Percentiles rank a stretch among this genome's conserved stretches.
These are phyloP conservation scores for Aphidius ervi DNA, from an alignment of 1,140 invertebrate genomes.

Conservation along the genomic window DNA sequence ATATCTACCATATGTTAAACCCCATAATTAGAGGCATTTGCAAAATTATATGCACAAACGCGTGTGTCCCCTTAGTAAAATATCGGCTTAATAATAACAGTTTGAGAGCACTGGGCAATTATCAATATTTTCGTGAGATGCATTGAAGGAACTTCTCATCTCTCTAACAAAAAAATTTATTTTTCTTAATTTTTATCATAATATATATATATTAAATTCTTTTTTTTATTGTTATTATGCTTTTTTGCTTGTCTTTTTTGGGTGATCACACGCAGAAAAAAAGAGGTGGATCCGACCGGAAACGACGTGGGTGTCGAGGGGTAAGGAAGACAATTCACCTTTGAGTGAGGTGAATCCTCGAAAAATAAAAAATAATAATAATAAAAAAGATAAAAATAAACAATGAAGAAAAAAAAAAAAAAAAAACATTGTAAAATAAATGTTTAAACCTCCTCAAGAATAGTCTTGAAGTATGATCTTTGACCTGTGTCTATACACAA, in stretches of 20 bases:
- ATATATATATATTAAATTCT: conserved; percentile 23
- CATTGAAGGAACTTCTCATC: conserved; percentile 24
- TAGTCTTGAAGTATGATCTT: conserved; percentile 5
- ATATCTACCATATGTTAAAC: conserved; percentile 36
- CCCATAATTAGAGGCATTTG: conserved; percentile 53
- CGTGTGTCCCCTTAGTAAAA: conserved; percentile 52
- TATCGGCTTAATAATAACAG: conserved; percentile 55
- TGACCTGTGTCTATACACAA: background rate
- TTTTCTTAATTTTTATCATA: conserved; percentile 28
- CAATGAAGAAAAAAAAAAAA: conserved; percentile 9
- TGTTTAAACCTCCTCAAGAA: conserved; percentile 2
- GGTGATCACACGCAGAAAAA: conserved; percentile 1
- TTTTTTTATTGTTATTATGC: conserved; percentile 5
- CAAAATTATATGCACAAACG: conserved; percentile 52
- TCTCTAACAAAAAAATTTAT: conserved; percentile 24
- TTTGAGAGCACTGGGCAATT: conserved; percentile 51
- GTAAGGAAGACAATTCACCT: background rate
- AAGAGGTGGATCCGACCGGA: conserved; percentile 27
- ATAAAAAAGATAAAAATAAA: background rate
- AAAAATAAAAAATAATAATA: conserved; percentile 13
- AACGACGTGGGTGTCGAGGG: conserved; percentile 34
- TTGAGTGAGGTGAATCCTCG: conserved; percentile 22
- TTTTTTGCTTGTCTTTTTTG: conserved; percentile 11
- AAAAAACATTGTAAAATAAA: background rate
- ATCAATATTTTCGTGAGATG: conserved; percentile 45